Evolutionary conservation across 1,140 invertebrate genomes (phyloP), one percentile per base, ranked within the genome.

Genomic region (Steinernema feltiae): DNA sequence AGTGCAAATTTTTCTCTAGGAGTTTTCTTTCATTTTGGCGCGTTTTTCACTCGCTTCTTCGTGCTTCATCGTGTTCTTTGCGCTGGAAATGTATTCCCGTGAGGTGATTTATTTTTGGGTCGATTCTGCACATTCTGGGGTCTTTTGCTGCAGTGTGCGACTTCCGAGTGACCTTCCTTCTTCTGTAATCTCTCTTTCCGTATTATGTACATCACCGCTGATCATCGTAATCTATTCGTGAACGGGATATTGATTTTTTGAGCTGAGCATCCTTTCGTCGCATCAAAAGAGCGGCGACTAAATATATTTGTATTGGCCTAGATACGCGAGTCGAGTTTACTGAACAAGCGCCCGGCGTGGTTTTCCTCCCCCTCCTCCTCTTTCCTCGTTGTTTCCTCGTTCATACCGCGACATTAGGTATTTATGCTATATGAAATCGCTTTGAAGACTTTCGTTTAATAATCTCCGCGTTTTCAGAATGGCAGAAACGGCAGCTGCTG

Each of bases 271-370:
- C 53, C 53, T 63, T 63, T 21, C 7, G 12, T 21, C 53, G 53
- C 53, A 21, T 63, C 53, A 63, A 63, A 63, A 63, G 53, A 63
- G 53, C 53, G 53, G 53, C 53, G 53, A 63, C 53, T 63, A 63
- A 63, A 63, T 63, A 21, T 63, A 63, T 63, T 63, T 63, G 53
- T 63, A 63, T 63, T 63, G 53, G 53, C 53, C 53, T 63, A 63
- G 53, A 63, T 63, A 63, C 53, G 53, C 53, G 53, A 63, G 53
- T 15, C 53, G 53, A 63, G 53, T 63, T 63, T 63, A 63, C 53
- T 63, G 53, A 63, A 63, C 53, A 15, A 63, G 53, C 53, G 53
- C 24, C 53, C 53, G 24, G 53, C 53, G 53, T 63, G 53, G 15
- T 63, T 41, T 18, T 18, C 35, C 35, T 41, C 35, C 35, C n/a